Base-by-base conservation (phyloP, 37 sponge, comb jelly and placozoan species). In the Hexactinellida sp. region DNA sequence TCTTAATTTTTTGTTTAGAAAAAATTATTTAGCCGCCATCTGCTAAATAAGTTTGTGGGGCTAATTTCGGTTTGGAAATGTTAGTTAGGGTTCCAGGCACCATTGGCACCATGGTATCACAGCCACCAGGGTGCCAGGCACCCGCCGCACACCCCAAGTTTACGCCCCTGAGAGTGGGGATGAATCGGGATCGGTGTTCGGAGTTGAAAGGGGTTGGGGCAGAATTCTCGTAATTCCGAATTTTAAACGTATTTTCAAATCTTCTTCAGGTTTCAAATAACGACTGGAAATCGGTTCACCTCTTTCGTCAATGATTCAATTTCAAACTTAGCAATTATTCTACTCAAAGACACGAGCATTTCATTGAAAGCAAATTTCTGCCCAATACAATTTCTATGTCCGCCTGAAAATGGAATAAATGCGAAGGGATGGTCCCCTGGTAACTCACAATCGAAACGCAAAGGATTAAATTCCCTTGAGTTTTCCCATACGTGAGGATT, bases 291-390 rank as follows among this genome's bases (percentile, higher is more conserved):
- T 63, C 76, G 3, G 19, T 23, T 63, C 28, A 28, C 1, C 3
- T n/a, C 30, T n/a, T 63, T 63, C 76, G 76, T 63, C 13, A 63
- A 25, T 10, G 76, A n/a, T 63, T 63, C 76, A 1, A 63, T 25
- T 28, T 63, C 30, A 23, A 25, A 63, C 5, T n/a, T 10, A 23
- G 3, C 13, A 23, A 63, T 10, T 21, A 63, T 63, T 23, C 76
- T 63, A 21, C 28, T 23, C 5, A 63, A 21, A 25, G 76, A 5
- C 5, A 63, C 30, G 32, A 63, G 76, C 34, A 25, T 7, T 63
- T 63, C 76, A n/a, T 63, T 63, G 30, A 63, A 63, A 21, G 76
- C 76, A 23, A 63, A 63, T 63, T 63, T 63, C 76, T 63, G 76
- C 13, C 76, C 76, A n/a, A 63, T 63, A 63, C 76, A 63, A n/a